Evolutionary conservation across 2,888 invertebrate genomes (phyloP), one percentile per base, ranked within the genome.

Genomic region (Stenotaenia linearis): DNA sequence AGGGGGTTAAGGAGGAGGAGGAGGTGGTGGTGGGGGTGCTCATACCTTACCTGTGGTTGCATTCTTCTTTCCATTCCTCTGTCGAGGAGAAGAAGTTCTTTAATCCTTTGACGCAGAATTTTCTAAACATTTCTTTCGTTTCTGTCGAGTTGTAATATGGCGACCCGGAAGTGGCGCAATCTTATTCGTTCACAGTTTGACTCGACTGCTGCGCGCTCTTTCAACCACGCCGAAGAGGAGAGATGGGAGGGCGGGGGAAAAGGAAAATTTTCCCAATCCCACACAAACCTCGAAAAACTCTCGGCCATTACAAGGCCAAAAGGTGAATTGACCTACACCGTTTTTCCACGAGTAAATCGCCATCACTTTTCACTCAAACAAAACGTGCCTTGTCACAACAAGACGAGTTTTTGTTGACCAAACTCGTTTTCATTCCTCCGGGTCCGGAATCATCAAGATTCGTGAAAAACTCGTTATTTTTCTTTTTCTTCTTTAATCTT

Each of bases 1-100:
- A 69, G 69, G 69, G 69, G 69, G 69, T 69, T 69, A 69, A 69
- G 69, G 28, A 69, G 69, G n/a, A n/a, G n/a, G n/a, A n/a, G n/a
- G n/a, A n/a, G n/a, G 69, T 69, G 69, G 69, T 25, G 69, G 69
- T 69, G 69, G 69, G 69, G 69, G 69, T 69, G n/a, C n/a, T n/a
- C 69, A 69, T 69, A 69, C 69, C 69, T 69, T 69, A 69, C 69
- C 69, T 69, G 69, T 69, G 25, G 25, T 28, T 69, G 69, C 69
- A 69, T 69, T 69, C 69, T 69, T 69, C 25, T 69, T n/a, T 28
- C 69, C 28, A 45, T 32, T 32, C 32, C 6, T 12, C 18, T 45
- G 45, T 45, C 18, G 15, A 45, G 45, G 45, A 45, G 15, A 45
- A 45, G 12, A 12, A 15, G n/a, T n/a, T n/a, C n/a, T n/a, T n/a